Evolutionary conservation across 2,797 vertebrate genomes (phyloP).

Genomic region (Allochrocebus solatus): DNA sequence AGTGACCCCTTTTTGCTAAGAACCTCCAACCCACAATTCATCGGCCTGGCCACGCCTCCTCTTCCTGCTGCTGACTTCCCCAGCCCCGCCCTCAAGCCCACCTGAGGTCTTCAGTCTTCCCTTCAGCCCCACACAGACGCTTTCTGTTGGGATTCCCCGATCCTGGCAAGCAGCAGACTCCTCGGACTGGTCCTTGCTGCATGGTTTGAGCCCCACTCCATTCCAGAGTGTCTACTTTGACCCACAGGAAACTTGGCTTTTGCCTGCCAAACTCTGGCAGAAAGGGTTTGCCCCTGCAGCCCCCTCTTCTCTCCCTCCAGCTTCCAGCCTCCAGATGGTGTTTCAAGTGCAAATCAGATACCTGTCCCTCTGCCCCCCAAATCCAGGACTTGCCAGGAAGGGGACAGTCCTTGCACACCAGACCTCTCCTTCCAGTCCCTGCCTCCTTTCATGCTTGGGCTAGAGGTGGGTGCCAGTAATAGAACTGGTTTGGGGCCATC

Average conservation of each 20-base stretch:
- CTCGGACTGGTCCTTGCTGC: neutral
- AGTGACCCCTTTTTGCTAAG: neutral
- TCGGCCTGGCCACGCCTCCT: neutral
- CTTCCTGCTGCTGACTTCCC: neutral
- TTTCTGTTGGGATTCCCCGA: neutral
- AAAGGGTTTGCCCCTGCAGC: too few relatives aligned
- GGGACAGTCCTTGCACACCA: neutral
- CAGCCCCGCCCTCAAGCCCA: neutral
- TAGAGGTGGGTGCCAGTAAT: neutral
- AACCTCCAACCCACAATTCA: neutral
- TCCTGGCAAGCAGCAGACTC: neutral
- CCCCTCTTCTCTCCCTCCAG: neutral
- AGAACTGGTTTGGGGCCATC: neutral
- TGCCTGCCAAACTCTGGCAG: neutral
- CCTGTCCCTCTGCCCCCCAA: neutral
- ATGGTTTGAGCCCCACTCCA: neutral
- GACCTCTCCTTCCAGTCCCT: neutral
- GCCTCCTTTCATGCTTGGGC: neutral
- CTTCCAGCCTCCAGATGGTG: neutral
- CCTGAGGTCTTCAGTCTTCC: neutral
- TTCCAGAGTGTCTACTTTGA: neutral
- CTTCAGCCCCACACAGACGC: neutral
- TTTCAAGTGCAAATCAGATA: neutral
- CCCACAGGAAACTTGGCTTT: neutral
- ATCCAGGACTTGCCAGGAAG: neutral